Percentiles rank a stretch among this genome's conserved stretches.
These are phyloP conservation scores for Fistularia tabacaria DNA, from an alignment of 2,797 vertebrate genomes.

Conservation along the genomic window DNA sequence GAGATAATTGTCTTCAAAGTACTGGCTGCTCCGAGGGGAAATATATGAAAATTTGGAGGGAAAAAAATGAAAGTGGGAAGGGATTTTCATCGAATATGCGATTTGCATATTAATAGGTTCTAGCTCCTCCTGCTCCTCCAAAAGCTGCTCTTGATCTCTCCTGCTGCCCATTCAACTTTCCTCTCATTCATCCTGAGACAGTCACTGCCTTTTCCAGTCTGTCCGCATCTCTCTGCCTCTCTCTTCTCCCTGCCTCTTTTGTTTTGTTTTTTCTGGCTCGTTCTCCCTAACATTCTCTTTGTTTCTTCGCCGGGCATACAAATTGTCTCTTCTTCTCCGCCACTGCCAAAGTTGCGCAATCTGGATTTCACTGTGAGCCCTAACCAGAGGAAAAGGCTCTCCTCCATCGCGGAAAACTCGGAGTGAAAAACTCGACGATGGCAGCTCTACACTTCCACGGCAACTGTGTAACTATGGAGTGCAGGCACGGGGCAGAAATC, in stretches of 20 bases:
- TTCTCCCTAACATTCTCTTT: constrained; percentile 30
- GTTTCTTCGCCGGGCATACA: not conserved
- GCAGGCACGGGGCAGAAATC: constrained; percentile 45
- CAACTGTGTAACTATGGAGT: constrained; percentile 59
- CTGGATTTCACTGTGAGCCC: constrained; percentile 23
- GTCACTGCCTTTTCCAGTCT: constrained; percentile 27
- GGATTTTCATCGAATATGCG: constrained; percentile 25
- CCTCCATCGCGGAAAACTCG: constrained; percentile 11
- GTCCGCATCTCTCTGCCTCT: constrained; percentile 12
- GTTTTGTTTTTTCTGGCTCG: constrained; percentile 25
- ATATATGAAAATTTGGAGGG: not conserved
- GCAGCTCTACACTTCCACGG: constrained; percentile 40
- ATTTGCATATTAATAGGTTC: constrained; percentile 68
- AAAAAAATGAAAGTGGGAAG: constrained; percentile 30
- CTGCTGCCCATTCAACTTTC: constrained; percentile 52
- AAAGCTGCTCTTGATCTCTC: constrained; percentile 38
- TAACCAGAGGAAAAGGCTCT: constrained; percentile 11
- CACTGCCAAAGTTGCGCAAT: constrained; percentile 7
- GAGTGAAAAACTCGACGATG: constrained; percentile 26
- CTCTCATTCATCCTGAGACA: constrained; percentile 57
- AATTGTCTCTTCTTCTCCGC: not conserved
- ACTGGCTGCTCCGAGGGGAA: constrained; percentile 32
- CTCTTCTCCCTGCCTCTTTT: constrained; percentile 33
- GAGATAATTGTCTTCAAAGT: not conserved
- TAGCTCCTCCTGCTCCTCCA: constrained; percentile 58